These are phyloP conservation scores for Pammene fasciana DNA, from an alignment of 2,888 invertebrate genomes.

Conservation along the genomic window DNA sequence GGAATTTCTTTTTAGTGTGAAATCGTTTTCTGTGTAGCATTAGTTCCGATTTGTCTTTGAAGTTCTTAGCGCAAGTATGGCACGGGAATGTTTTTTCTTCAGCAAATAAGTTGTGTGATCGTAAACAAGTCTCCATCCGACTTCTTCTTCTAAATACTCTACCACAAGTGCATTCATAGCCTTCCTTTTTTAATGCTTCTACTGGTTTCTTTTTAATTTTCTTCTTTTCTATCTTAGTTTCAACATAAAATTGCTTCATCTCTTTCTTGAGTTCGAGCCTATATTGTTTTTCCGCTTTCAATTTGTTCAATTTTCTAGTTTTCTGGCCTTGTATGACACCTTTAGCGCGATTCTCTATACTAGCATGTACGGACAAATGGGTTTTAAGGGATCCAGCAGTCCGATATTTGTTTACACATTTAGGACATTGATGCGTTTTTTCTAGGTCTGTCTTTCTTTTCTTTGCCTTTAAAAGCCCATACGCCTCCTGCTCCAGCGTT, in stretches of 20 bases:
- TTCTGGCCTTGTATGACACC: slow-evolving; percentile 60
- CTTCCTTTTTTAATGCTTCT: slow-evolving; percentile 54
- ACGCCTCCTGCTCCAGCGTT: slow-evolving; percentile 73
- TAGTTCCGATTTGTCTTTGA: slow-evolving; percentile 67
- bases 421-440: slow-evolving; percentile 54
- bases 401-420: slow-evolving; percentile 64
- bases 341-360: slow-evolving; percentile 64
- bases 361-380: slow-evolving; percentile 66
- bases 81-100: slow-evolving; percentile 60
- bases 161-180: slow-evolving; percentile 73
- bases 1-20: slow-evolving; percentile 67
- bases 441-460: slow-evolving; percentile 47
- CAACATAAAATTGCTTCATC: slow-evolving; percentile 16
- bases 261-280: slow-evolving; percentile 44
- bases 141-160: slow-evolving; percentile 66
- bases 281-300: slow-evolving; percentile 51
- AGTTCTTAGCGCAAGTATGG: slow-evolving; percentile 65
- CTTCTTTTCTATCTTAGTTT: slow-evolving; percentile 43
- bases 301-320: slow-evolving; percentile 56
- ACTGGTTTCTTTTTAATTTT: slow-evolving; percentile 45
- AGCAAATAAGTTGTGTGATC: slow-evolving; percentile 64
- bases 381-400: slow-evolving; percentile 49
- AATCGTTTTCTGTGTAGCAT: slow-evolving; percentile 65
- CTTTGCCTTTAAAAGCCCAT: slow-evolving; percentile 64
- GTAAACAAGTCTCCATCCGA: slow-evolving; percentile 71